A percentile compares a stretch with the other conserved stretches of the same genome.
Evolutionary conservation across 2,888 invertebrate genomes (phyloP).

Genomic region (Rhyacophila evoluta): DNA sequence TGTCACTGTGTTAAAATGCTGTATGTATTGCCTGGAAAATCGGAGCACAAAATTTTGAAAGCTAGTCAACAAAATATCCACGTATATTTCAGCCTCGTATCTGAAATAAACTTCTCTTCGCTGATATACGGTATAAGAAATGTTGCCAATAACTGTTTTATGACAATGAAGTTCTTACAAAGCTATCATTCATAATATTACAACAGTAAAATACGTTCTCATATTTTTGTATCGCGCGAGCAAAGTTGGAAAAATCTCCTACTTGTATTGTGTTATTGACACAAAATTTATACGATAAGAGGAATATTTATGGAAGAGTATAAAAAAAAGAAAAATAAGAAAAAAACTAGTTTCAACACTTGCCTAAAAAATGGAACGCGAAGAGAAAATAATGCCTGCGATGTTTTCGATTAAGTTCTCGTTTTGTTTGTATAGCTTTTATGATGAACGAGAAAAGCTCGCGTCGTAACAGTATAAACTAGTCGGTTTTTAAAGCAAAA

Average conservation of each 20-base stretch:
- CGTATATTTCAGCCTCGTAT: not conserved
- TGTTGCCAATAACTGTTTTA: slow-evolving; percentile 12
- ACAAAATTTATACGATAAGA: slow-evolving; percentile 24
- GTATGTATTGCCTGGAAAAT: no score
- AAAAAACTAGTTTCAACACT: slow-evolving; percentile 16
- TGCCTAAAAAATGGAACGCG: not conserved
- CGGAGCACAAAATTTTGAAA: no score
- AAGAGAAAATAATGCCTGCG: not conserved
- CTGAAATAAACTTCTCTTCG: not conserved
- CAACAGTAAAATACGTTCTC: slow-evolving; percentile 22
- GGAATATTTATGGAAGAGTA: slow-evolving; percentile 16
- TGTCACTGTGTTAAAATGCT: no score
- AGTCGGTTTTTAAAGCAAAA: not conserved
- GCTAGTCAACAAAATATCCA: not conserved
- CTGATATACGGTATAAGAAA: not conserved
- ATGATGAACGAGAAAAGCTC: not conserved
- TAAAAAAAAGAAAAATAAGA: not conserved
- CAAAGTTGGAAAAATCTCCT: slow-evolving; percentile 1
- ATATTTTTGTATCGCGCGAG: not conserved
- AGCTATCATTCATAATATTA: slow-evolving; percentile 15
- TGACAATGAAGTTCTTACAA: slow-evolving; percentile 22
- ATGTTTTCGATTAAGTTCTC: slow-evolving; percentile 24
- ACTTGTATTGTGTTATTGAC: slow-evolving; percentile 14
- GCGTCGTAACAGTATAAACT: not conserved
- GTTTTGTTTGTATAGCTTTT: slow-evolving; percentile 17